phyloP scores from a whole-genome alignment of 2,888 invertebrate genomes.

The Trachelus iudaicus region DNA sequence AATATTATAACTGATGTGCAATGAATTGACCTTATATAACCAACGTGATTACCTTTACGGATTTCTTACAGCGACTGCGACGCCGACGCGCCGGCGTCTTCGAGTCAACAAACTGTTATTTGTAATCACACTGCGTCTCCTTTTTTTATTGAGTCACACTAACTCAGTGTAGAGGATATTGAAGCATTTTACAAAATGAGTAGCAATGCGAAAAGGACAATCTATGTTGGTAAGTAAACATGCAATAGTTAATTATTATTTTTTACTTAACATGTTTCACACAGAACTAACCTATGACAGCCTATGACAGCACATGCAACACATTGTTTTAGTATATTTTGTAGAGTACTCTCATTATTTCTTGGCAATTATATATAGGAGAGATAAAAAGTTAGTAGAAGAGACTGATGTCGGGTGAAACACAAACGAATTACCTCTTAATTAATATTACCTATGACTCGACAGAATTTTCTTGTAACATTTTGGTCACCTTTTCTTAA shows the following conservation, averaged over 20 bases:
- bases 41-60: conserved; percentile 14
- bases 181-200: conserved; percentile 53
- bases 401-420: too few species aligned
- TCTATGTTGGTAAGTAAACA: conserved; percentile 75
- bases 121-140: conserved; percentile 10
- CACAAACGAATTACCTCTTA: too few species aligned
- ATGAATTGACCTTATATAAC: conserved; percentile 34
- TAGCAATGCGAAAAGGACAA: conserved; percentile 81
- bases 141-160: neutral
- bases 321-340: neutral
- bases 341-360: too few species aligned
- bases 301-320: neutral
- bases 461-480: too few species aligned
- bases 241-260: neutral
- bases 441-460: too few species aligned
- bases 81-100: conserved; percentile 22
- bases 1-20: conserved; percentile 15
- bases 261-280: neutral
- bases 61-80: neutral
- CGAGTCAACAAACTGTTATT: conserved; percentile 27
- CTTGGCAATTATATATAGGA: too few species aligned
- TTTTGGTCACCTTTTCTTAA: too few species aligned
- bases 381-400: too few species aligned
- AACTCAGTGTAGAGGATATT: conserved; percentile 16
- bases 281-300: neutral